Evolutionary conservation across 2,888 invertebrate genomes (phyloP), one percentile per base, ranked within the genome.

Genomic region (Pemphredon lugubris): DNA sequence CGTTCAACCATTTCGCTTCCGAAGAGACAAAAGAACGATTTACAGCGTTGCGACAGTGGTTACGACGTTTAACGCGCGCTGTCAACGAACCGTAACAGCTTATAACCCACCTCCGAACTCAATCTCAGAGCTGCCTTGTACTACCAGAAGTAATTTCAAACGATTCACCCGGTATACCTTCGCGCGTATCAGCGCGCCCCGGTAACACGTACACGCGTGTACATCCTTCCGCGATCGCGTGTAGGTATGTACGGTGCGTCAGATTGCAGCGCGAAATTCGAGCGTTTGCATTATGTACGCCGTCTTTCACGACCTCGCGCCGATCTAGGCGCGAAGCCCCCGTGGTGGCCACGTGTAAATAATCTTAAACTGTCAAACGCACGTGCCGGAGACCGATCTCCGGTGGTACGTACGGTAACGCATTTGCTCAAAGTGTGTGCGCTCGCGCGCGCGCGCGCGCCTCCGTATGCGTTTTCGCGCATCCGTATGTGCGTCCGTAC

Each of bases 291-390:
- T 61, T 51, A 61, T 61, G 44, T 40, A 34, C 51, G 21, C 16
- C 45, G 47, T 60, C 60, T 66, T 60, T 48, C 47, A 21, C 37
- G 23, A 45, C 21, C 16, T 32, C 32, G 40, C 20, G 40, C 45
- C 40, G 32, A 57, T 13, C 21, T 16, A 13, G 13, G 13, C 21
- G 47, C 39, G 9, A 32, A 30, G 50, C 44, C 20, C 20, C 26
- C 50, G 37, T 21, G 37, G 18, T 37, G 37, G 18, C 45, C 40
- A 63, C 18, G 37, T 83, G 83, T 83, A 83, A 84, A 84, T 84
- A 84, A 83, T 83, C 81, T 82, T 83, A 79, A 79, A 79, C 83
- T 83, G 84, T 84, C 84, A 84, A 78, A 81, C 69, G 75, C 84
- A 83, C 73, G 73, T 74, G 78, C 69, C 67, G 51, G 61, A 18